Conservation (phyloP, 2,113 vertebrate species). For the Sula dactylatra region DNA sequence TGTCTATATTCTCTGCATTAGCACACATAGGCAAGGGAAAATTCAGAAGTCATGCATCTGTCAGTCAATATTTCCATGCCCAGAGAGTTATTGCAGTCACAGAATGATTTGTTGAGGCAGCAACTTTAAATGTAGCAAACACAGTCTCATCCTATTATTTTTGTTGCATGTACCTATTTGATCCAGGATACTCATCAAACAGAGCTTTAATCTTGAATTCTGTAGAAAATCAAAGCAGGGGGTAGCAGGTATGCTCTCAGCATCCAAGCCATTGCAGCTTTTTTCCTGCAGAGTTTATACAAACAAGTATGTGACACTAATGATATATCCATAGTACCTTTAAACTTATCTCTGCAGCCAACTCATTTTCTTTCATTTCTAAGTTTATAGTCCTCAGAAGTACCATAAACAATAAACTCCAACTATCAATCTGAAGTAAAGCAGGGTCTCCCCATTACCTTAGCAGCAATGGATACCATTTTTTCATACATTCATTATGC, state of each 20-base stretch:
- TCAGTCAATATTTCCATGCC: constrained; percentile 17
- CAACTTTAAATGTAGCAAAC: neutral
- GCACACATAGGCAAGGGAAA: neutral
- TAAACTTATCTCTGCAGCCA: neutral
- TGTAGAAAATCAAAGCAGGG: neutral
- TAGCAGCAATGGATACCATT: neutral
- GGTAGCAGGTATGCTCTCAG: neutral
- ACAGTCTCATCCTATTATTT: neutral
- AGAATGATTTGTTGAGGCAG: neutral
- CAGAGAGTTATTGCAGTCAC: neutral
- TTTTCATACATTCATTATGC: neutral
- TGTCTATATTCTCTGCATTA: neutral
- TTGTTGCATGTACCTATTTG: neutral
- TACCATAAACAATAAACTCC: neutral
- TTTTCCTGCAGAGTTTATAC: neutral
- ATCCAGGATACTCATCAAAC: neutral
- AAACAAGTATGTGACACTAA: neutral
- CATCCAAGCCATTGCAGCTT: neutral
- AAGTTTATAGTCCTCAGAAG: neutral
- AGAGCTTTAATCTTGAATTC: neutral
- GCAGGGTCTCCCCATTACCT: neutral
- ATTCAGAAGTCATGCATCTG: neutral
- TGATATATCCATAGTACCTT: neutral
- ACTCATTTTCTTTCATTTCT: neutral
- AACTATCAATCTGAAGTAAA: neutral